phyloP scores from a whole-genome alignment of 2,113 vertebrate species.

The Syrmaticus mikado region DNA sequence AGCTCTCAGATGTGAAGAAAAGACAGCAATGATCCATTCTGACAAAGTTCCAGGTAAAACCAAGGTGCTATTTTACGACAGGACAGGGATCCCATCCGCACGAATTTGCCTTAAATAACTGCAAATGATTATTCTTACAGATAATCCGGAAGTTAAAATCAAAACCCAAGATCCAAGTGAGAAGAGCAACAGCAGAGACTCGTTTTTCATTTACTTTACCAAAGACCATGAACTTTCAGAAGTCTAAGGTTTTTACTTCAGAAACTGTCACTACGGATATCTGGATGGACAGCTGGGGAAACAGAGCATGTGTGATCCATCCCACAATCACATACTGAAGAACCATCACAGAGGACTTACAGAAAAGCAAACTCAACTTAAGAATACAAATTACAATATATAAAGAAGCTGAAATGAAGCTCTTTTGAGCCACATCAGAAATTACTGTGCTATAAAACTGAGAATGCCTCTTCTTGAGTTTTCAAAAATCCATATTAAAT shows the following conservation, averaged over 20 bases:
- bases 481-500: not conserved
- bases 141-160: not conserved
- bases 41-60: not conserved
- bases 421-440: not conserved
- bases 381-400: not conserved
- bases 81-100: fast-evolving
- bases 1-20: not conserved
- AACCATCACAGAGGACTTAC: not conserved
- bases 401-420: not conserved
- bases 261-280: fast-evolving
- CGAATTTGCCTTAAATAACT: not conserved
- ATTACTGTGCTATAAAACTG: not conserved
- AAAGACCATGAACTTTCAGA: not conserved
- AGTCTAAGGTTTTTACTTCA: fast-evolving
- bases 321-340: not conserved
- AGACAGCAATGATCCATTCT: not conserved
- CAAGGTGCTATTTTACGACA: not conserved
- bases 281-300: not conserved
- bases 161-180: not conserved
- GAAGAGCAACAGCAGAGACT: not conserved
- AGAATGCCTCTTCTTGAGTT: not conserved
- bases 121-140: not conserved
- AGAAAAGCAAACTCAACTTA: not conserved
- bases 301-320: not conserved
- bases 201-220: not conserved